Conservation (phyloP, 1,140 invertebrate genomes). For the Polypedilum vanderplanki region DNA sequence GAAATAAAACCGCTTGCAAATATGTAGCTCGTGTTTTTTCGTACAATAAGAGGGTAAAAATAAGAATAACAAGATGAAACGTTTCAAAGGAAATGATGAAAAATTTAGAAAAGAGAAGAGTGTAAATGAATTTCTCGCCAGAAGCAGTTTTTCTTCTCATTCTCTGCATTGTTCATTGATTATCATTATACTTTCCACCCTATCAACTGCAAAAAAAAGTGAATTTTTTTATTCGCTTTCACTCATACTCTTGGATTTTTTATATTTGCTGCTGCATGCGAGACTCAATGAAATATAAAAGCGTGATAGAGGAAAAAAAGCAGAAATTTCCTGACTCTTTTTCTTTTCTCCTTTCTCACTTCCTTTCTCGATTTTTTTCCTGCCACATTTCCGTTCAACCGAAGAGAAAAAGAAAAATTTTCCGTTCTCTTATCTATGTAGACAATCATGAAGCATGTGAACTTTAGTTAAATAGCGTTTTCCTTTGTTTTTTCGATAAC, state of each 20-base stretch:
- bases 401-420: too few relatives aligned
- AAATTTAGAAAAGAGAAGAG: neutral
- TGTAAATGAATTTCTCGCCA: slow-evolving; percentile 19
- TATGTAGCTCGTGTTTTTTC: neutral
- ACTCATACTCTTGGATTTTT: too few relatives aligned
- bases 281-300: neutral
- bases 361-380: neutral
- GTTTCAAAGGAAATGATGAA: neutral
- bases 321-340: neutral
- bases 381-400: too few relatives aligned
- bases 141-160: neutral
- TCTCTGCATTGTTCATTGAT: neutral
- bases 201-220: neutral
- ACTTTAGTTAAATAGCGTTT: too few relatives aligned
- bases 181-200: slow-evolving; percentile 17
- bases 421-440: too few relatives aligned
- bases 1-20: neutral
- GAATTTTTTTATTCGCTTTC: too few relatives aligned
- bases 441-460: too few relatives aligned
- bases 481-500: too few relatives aligned
- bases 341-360: neutral
- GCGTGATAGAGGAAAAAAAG: slow-evolving; percentile 2
- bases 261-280: neutral
- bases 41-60: neutral
- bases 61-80: neutral